Evolutionary conservation across 2,888 invertebrate genomes (phyloP), one percentile per base, ranked within the genome.

Genomic region (Yponomeuta evonymella): DNA sequence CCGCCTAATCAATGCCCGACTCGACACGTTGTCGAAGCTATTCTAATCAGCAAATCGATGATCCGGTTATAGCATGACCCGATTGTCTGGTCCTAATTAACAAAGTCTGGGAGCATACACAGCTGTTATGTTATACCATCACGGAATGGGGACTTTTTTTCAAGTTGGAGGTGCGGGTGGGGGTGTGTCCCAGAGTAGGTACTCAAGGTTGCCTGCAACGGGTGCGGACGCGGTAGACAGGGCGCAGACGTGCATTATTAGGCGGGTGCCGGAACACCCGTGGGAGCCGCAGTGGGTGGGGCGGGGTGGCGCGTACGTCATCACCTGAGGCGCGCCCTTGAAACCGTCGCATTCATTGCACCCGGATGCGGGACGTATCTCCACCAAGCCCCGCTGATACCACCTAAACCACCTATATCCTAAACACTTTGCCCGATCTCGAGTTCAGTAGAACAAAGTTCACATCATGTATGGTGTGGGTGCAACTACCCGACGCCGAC

Each of bases 231-330:
- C 84, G 86, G 91, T 80, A 92, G 92, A 92, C 92, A 86, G 87
- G 83, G 89, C 87, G 90, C 88, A 92, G 92, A 92, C 92, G 89
- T 92, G 92, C 92, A 92, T 92, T 92, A 92, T 92, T 91, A 92
- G 92, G 92, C 89, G 91, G 91, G 91, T 89, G 90, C 88, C 87
- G 89, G 86, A 88, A 88, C 88, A 87, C 88, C 88, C 87, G 68
- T 65, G 71, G 51, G 63, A 86, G 87, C 86, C 83, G 85, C 78
- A 80, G 75, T 71, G 74, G 84, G 82, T 82, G 83, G 78, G 82
- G 83, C 75, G 81, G 87, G 87, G 87, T 86, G 84, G 83, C 86
- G 87, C 87, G 89, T 90, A 90, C 91, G 91, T 91, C 91, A 91
- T 89, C 91, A 91, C 91, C 91, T 91, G 90, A 89, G 90, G 90